Percentiles rank a stretch among this genome's conserved stretches.
phyloP scores from a whole-genome alignment of 1,140 invertebrate genomes.

The Lordiphosa stackelbergi region DNA sequence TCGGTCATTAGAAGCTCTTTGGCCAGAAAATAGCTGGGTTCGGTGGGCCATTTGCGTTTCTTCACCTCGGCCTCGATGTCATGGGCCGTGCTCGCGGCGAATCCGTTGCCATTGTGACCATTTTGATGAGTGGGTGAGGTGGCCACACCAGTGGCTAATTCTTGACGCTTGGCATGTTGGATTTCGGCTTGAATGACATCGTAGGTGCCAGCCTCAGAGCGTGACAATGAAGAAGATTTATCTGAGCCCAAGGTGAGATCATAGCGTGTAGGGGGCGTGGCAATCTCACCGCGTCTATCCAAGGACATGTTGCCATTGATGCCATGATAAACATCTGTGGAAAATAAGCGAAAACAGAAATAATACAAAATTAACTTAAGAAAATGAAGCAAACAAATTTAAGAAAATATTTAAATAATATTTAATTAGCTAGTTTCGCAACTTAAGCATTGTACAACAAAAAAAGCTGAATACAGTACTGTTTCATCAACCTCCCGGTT shows the following conservation, averaged over 20 bases:
- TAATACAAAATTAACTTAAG: not conserved
- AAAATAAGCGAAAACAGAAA: not conserved
- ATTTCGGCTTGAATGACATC: slow-evolving; percentile 74
- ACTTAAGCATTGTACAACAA: too few relatives aligned
- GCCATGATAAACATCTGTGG: slow-evolving; percentile 67
- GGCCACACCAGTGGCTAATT: slow-evolving; percentile 63
- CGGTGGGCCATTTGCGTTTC: slow-evolving; percentile 82
- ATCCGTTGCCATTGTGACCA: slow-evolving; percentile 53
- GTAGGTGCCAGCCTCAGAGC: slow-evolving; percentile 75
- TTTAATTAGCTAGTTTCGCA: too few relatives aligned
- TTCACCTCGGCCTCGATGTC: slow-evolving; percentile 65
- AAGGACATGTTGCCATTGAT: slow-evolving; percentile 77
- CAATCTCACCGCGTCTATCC: slow-evolving; percentile 73
- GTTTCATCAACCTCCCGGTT: too few relatives aligned
- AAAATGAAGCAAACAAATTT: slow-evolving; percentile 13
- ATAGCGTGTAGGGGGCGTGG: slow-evolving; percentile 59
- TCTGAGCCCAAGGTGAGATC: slow-evolving; percentile 74
- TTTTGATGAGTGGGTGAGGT: slow-evolving; percentile 40
- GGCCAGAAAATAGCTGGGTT: slow-evolving; percentile 93
- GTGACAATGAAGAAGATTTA: slow-evolving; percentile 75
- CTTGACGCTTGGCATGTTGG: slow-evolving; percentile 69
- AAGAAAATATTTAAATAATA: slow-evolving; percentile 13
- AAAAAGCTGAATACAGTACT: too few relatives aligned
- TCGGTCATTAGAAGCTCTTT: slow-evolving; percentile 98
- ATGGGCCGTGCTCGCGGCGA: slow-evolving; percentile 19